Percentiles rank a stretch among this genome's conserved stretches.
phyloP scores from a whole-genome alignment of 2,113 vertebrate genomes.

The Numenius arquata region DNA sequence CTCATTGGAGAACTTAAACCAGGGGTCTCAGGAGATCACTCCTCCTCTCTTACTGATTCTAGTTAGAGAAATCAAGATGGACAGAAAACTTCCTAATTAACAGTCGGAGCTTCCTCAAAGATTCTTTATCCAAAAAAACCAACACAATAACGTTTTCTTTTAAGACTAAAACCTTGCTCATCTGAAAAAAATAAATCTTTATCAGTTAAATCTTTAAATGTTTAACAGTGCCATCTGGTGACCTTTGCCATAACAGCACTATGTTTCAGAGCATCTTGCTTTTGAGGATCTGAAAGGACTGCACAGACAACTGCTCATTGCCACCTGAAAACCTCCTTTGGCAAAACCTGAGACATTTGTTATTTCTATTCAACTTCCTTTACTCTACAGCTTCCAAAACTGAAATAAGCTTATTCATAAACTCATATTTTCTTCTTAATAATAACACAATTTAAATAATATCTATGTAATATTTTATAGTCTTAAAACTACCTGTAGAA shows the following conservation, averaged over 20 bases:
- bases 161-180: not conserved
- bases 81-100: not conserved
- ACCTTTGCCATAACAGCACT: conserved; percentile 52
- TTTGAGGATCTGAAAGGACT: not conserved
- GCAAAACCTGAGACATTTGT: rapidly evolving
- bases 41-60: not conserved
- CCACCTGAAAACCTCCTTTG: not conserved
- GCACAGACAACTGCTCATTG: rapidly evolving
- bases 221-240: conserved; percentile 67
- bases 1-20: not conserved
- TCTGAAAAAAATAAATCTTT: not conserved
- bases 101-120: not conserved
- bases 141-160: not conserved
- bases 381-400: not conserved
- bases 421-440: not conserved
- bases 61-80: not conserved
- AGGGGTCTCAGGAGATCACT: not conserved
- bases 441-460: not conserved
- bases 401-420: not conserved
- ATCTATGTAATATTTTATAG: not conserved
- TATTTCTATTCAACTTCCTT: not conserved
- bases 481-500: not conserved
- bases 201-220: conserved; percentile 25
- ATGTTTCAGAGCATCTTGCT: not conserved
- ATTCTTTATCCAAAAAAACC: not conserved